Conservation (phyloP, 2,888 invertebrate genomes). For the Isotomurus palustris region DNA sequence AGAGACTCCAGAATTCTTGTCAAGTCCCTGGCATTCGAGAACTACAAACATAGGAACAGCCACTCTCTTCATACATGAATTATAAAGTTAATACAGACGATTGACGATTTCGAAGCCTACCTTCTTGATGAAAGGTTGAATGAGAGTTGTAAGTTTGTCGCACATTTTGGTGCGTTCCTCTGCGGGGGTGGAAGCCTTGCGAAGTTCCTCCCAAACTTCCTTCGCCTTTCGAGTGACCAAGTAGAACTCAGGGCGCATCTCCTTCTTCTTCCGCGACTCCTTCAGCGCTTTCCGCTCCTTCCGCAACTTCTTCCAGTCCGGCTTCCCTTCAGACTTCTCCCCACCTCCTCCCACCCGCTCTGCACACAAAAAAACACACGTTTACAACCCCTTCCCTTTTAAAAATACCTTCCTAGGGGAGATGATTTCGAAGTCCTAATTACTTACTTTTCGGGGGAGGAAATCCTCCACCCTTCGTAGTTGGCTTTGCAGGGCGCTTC, state of each 20-base stretch:
- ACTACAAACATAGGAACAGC: constrained; percentile 53
- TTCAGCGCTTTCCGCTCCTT: constrained; percentile 27
- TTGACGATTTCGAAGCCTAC: too few relatives aligned
- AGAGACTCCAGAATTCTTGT: constrained; percentile 85
- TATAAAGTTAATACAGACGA: too few relatives aligned
- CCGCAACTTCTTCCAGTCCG: constrained; percentile 25
- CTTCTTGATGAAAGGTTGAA: not conserved
- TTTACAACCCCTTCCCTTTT: not conserved
- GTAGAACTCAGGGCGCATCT: constrained; percentile 17
- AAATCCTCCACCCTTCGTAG: too few relatives aligned
- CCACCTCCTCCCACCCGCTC: not conserved
- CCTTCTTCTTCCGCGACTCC: constrained; percentile 17
- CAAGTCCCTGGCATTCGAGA: constrained; percentile 79
- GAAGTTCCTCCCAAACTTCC: constrained; percentile 20
- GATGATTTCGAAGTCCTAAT: too few relatives aligned
- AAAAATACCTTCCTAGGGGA: not conserved
- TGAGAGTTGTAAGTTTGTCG: not conserved
- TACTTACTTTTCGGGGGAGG: constrained; percentile 48
- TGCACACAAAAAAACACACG: not conserved
- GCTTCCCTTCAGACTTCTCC: constrained; percentile 14
- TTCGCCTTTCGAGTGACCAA: constrained; percentile 13
- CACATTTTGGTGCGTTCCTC: not conserved
- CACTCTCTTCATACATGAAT: too few relatives aligned
- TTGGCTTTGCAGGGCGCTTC: too few relatives aligned
- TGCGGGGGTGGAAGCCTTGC: constrained; percentile 6